phyloP scores from a whole-genome alignment of 1,140 invertebrate species.

The Thaumatotibia leucotreta region DNA sequence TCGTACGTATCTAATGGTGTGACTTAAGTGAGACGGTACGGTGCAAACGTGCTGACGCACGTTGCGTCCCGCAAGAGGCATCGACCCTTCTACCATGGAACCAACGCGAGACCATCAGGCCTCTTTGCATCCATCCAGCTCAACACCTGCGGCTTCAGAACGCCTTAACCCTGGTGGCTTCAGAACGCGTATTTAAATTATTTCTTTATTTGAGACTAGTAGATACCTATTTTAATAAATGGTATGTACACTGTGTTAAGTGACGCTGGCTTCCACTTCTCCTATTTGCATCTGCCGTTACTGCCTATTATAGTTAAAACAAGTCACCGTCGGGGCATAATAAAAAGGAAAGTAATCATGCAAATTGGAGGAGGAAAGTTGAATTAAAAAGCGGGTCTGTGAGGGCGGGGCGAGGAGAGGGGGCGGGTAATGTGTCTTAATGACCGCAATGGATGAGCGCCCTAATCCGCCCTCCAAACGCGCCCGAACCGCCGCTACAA shows the following conservation, averaged over 20 bases:
- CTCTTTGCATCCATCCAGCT: too few species aligned
- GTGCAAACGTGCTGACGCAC: too few species aligned
- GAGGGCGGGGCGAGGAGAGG: conserved; percentile 14
- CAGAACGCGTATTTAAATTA: too few species aligned
- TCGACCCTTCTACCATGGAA: too few species aligned
- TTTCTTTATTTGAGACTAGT: too few species aligned
- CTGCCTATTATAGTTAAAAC: conserved; percentile 7
- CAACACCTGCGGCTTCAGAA: too few species aligned
- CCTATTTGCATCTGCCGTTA: background rate
- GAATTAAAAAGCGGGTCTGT: conserved; percentile 65
- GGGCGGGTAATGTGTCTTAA: conserved; percentile 61
- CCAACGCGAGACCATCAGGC: too few species aligned
- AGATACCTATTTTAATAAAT: too few species aligned
- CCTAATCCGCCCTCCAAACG: conserved; percentile 37
- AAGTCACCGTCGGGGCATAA: conserved; percentile 44
- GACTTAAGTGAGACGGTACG: too few species aligned
- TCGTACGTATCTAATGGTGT: too few species aligned
- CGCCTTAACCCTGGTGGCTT: too few species aligned
- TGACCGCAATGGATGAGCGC: conserved; percentile 65
- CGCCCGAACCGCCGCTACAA: conserved; percentile 41
- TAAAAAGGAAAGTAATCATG: conserved; percentile 74
- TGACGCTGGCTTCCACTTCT: background rate
- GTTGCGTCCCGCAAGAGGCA: too few species aligned
- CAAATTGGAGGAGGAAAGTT: conserved; percentile 71
- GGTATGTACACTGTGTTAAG: background rate